Evolutionary conservation across 2,888 invertebrate species (phyloP), one percentile per base, ranked within the genome.

Genomic region (Epinotia demarniana): DNA sequence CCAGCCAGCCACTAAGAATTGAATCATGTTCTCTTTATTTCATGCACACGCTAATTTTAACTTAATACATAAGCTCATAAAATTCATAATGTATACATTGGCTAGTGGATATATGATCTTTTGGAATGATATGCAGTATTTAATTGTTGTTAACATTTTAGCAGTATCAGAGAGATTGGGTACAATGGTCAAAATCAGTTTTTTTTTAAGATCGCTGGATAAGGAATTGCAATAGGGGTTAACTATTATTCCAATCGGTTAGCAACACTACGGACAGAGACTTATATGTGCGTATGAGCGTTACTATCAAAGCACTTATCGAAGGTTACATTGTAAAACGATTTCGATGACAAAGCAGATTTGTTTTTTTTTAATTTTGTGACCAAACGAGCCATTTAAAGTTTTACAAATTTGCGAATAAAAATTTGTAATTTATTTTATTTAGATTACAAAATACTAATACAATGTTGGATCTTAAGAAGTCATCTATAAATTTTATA

Each of bases 1-100:
- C 84, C 79, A 77, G 77, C 79, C 78, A 76, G 79, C 75, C 72
- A 71, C 73, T 61, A 61, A 80, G 83, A 81, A 83, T 83, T 84
- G 83, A 84, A 85, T 85, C 82, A 85, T 83, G 80, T 80, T 80
- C 80, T 72, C 66, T 43, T 43, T 57, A 46, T 18, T 27, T 46
- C 55, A 67, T 27, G 33, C 33, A 62, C 66, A 49, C 18, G n/a
- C 18, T 12, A 75, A 62, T 55, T 67, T 67, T 13, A 46, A 9
- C 71, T 57, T 46, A 61, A 57, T 53, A 5, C n/a, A 13, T 13
- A 12, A 33, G 9, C 5, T 0, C 8, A 18, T 69, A 66, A 71
- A 70, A 43, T n/a, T 23, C 33, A 66, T 18, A 16, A 43, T 71
- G 16, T 12, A 19, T n/a, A 11, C 0, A 4, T 2, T 16, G 23